Evolutionary conservation across 2,888 invertebrate species (phyloP).

Genomic region (Lepidochrysops patricia): DNA sequence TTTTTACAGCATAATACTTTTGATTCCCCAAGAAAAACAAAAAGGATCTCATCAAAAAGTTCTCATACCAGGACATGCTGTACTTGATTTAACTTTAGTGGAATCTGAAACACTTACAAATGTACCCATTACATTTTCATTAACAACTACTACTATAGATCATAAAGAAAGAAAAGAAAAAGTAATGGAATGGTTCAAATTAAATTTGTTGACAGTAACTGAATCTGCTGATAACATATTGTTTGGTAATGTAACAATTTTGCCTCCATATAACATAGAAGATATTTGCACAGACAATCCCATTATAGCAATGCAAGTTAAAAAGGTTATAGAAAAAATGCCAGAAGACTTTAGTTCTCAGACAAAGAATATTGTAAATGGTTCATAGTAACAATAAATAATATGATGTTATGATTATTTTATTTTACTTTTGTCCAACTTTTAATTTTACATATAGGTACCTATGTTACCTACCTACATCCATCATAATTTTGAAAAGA

Average conservation of each 20-base stretch:
- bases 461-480: too few species aligned
- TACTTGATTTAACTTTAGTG: slow-evolving; percentile 36
- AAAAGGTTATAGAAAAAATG: slow-evolving; percentile 48
- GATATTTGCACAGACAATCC: slow-evolving; percentile 56
- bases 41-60: slow-evolving; percentile 31
- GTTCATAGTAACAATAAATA: background rate
- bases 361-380: background rate
- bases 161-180: slow-evolving; percentile 35
- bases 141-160: slow-evolving; percentile 26
- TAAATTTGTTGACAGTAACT: slow-evolving; percentile 44
- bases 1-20: slow-evolving; percentile 51
- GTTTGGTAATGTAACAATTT: slow-evolving; percentile 44
- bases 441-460: too few species aligned
- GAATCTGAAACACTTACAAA: slow-evolving; percentile 24
- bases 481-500: too few species aligned
- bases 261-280: slow-evolving; percentile 45
- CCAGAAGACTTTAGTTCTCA: slow-evolving; percentile 38
- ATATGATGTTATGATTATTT: too few species aligned
- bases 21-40: slow-evolving; percentile 33
- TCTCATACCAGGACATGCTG: slow-evolving; percentile 52
- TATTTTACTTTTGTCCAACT: background rate
- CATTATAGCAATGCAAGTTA: slow-evolving; percentile 47
- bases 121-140: slow-evolving; percentile 27
- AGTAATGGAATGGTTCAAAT: slow-evolving; percentile 49
- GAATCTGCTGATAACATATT: slow-evolving; percentile 46